Percentiles rank a stretch among this genome's conserved stretches.
These are phyloP conservation scores for Glyphotaelius pellucidus DNA, from an alignment of 2,888 invertebrate genomes.

Conservation along the genomic window DNA sequence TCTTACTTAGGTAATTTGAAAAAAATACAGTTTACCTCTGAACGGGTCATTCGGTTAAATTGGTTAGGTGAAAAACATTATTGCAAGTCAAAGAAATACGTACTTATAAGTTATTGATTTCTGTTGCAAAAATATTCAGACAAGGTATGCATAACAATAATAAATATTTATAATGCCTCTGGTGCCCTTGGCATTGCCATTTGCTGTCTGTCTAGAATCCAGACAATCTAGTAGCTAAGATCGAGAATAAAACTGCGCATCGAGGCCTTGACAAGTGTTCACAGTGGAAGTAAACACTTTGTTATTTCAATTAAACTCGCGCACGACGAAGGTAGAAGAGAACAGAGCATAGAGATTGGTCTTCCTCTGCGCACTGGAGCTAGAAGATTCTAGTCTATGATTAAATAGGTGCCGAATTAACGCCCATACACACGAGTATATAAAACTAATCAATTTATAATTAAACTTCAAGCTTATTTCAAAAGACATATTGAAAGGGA, in stretches of 20 bases:
- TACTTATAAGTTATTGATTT: background rate
- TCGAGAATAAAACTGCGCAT: background rate
- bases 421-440: background rate
- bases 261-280: constrained; percentile 18
- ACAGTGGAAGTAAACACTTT: background rate
- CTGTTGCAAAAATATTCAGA: background rate
- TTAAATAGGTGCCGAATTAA: background rate
- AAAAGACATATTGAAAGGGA: background rate
- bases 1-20: background rate
- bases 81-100: background rate
- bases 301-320: constrained; percentile 19
- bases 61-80: background rate
- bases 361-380: background rate
- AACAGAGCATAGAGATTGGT: background rate
- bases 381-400: background rate
- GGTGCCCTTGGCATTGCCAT: background rate
- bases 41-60: background rate
- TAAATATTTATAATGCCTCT: background rate
- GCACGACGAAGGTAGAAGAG: background rate
- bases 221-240: background rate
- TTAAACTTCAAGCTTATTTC: background rate
- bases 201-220: background rate
- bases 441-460: background rate
- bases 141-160: background rate
- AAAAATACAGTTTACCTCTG: background rate